These are phyloP conservation scores for Mesoclemmys tuberculata DNA, from an alignment of 2,113 vertebrate species.

Conservation along the genomic window DNA sequence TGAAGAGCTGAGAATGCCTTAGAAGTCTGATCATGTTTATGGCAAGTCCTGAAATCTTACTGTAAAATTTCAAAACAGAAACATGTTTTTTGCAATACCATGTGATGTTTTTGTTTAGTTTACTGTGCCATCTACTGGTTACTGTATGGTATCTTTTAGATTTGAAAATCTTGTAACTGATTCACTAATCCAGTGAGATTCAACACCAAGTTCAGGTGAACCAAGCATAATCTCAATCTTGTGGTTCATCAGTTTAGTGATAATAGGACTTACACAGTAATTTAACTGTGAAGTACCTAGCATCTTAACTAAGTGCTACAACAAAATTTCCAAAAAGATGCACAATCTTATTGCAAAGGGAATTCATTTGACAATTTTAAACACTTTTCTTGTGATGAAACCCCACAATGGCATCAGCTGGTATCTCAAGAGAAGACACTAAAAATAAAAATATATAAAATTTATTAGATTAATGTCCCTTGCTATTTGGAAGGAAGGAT, in stretches of 20 bases:
- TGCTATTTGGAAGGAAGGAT: background rate
- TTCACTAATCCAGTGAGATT: background rate
- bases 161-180: background rate
- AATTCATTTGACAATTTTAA: background rate
- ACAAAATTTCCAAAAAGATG: background rate
- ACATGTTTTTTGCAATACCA: background rate
- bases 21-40: background rate
- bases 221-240: background rate
- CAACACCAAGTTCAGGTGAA: background rate
- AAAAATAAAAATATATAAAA: background rate
- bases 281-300: background rate
- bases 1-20: conserved; percentile 1
- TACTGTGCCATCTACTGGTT: conserved; percentile 73
- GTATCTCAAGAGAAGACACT: background rate
- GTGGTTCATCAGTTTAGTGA: background rate
- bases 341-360: background rate
- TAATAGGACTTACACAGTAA: background rate
- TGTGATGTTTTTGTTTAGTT: background rate
- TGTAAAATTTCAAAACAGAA: background rate
- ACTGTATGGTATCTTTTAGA: background rate
- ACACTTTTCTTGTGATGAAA: background rate
- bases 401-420: background rate
- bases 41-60: background rate
- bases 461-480: background rate
- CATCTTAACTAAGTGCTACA: background rate